These are phyloP conservation scores for Malurus melanocephalus DNA, from an alignment of 2,113 vertebrate species.

Conservation along the genomic window DNA sequence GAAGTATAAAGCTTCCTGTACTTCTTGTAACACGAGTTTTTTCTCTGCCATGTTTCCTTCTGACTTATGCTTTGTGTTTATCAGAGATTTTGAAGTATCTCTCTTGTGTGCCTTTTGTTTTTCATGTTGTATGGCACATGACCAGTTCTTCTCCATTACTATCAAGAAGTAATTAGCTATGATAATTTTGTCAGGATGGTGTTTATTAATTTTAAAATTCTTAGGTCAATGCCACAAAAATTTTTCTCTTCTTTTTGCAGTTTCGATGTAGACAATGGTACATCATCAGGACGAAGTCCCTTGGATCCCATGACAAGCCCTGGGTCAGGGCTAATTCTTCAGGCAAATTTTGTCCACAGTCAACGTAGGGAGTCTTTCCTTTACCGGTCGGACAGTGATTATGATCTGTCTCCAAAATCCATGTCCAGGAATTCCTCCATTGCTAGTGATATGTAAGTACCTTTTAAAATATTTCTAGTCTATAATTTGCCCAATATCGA, in stretches of 20 bases:
- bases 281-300: constrained; percentile 94
- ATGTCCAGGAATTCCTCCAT: constrained; percentile 99
- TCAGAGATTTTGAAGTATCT: background rate
- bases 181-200: background rate
- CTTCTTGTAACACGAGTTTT: background rate
- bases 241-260: constrained; percentile 63
- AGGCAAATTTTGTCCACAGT: constrained; percentile 97
- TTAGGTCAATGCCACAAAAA: background rate
- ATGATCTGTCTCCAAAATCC: constrained; percentile 97
- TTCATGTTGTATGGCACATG: background rate
- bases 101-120: background rate
- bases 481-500: background rate
- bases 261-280: constrained; percentile 99
- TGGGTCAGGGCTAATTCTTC: constrained; percentile 94
- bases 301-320: constrained; percentile 98
- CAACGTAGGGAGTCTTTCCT: constrained; percentile 97
- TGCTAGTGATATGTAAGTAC: constrained; percentile 96
- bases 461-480: background rate
- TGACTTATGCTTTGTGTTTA: background rate
- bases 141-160: background rate
- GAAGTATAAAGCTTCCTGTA: background rate
- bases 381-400: constrained; percentile 97
- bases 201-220: background rate
- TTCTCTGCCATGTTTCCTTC: background rate
- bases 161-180: background rate